A percentile compares a stretch with the other conserved stretches of the same genome.
Conservation (phyloP, 2,113 vertebrate genomes). For the Cavia aperea region DNA sequence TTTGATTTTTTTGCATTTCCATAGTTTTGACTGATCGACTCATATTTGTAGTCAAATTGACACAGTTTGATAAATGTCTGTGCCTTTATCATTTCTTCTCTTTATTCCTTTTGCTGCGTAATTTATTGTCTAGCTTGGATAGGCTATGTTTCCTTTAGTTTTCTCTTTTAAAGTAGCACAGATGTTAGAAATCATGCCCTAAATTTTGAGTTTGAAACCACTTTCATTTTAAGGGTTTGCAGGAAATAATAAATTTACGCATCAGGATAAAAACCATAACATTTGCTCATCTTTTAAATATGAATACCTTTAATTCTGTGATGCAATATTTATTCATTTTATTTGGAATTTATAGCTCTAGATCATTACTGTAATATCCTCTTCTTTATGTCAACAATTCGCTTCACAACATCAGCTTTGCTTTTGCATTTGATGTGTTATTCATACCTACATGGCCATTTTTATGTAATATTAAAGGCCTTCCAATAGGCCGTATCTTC, state of each 20-base stretch:
- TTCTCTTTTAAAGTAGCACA: conserved; percentile 1
- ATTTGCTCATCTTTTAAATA: background rate
- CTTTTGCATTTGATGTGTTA: background rate
- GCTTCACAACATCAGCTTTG: background rate
- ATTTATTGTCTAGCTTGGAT: background rate
- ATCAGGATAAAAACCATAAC: background rate
- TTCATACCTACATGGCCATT: background rate
- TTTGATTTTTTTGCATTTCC: background rate
- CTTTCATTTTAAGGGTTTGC: background rate
- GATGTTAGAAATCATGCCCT: background rate
- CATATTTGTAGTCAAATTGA: background rate
- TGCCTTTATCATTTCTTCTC: background rate
- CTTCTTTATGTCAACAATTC: background rate
- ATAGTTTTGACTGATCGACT: background rate
- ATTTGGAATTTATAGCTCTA: background rate
- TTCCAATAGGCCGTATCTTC: background rate
- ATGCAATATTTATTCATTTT: background rate
- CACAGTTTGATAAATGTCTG: background rate
- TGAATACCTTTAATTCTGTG: background rate
- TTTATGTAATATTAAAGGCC: background rate
- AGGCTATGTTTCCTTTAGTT: background rate
- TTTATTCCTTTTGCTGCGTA: background rate
- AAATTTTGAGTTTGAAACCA: background rate
- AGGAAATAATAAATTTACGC: background rate
- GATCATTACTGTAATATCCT: background rate